Percentiles rank a stretch among this genome's conserved stretches.
Conservation (phyloP, 2,113 vertebrate species). For the Cheirogaleus medius region DNA sequence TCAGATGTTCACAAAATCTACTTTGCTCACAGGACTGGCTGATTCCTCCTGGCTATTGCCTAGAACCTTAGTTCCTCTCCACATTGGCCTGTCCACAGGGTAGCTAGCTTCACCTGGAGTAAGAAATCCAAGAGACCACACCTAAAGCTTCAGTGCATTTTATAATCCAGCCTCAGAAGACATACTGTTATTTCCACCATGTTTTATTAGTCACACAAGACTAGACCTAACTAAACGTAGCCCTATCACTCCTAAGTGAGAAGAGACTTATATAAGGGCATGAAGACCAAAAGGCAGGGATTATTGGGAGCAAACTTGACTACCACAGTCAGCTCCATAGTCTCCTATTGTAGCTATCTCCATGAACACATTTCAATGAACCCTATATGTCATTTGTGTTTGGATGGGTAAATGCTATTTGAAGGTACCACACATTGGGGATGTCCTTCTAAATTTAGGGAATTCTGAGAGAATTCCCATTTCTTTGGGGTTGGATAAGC, state of each 20-base stretch:
- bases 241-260: neutral
- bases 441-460: too few species aligned
- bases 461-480: too few species aligned
- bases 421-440: too few species aligned
- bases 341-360: neutral
- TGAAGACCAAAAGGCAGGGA: neutral
- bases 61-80: neutral
- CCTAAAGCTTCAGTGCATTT: neutral
- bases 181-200: neutral
- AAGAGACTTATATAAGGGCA: neutral
- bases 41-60: neutral
- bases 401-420: too few species aligned
- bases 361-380: too few species aligned
- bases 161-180: neutral
- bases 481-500: too few species aligned
- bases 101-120: neutral
- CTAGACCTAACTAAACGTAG: neutral
- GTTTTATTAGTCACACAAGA: neutral
- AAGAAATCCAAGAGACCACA: neutral
- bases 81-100: neutral
- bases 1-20: neutral
- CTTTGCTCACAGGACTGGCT: neutral
- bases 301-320: neutral
- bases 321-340: neutral
- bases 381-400: too few species aligned